phyloP scores from a whole-genome alignment of 1,140 invertebrate genomes.

The Manduca sexta region DNA sequence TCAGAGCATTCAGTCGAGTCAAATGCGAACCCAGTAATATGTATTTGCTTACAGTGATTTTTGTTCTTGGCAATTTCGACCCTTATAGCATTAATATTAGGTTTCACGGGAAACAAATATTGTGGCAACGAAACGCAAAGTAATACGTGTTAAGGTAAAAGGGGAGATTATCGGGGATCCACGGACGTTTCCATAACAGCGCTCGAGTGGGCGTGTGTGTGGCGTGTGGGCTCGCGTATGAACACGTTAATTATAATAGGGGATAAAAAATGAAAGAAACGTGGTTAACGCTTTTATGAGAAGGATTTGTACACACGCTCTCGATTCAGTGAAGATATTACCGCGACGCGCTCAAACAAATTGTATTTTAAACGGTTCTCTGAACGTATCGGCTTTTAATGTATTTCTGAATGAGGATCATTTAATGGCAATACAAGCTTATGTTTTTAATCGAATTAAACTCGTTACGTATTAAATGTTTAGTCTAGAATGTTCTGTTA shows the following conservation, averaged over 20 bases:
- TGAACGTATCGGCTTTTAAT: no score
- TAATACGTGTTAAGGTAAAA: slow-evolving; percentile 13
- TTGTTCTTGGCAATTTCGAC: slow-evolving; percentile 7
- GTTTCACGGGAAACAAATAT: not conserved
- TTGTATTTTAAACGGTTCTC: no score
- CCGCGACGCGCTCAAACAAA: no score
- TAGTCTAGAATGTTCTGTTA: no score
- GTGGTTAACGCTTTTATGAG: no score
- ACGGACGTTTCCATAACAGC: slow-evolving; percentile 17
- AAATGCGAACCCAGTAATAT: slow-evolving; percentile 9
- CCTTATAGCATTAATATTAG: slow-evolving; percentile 6
- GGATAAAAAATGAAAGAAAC: no score
- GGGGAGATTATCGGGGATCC: slow-evolving; percentile 15
- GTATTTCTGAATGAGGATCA: no score
- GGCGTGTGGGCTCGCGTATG: not conserved
- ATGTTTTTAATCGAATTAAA: no score
- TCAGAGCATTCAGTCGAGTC: slow-evolving; percentile 18
- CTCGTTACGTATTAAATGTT: no score
- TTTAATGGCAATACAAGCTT: no score
- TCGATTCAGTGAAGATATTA: no score
- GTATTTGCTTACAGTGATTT: slow-evolving; percentile 9
- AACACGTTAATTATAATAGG: not conserved
- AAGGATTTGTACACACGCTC: no score
- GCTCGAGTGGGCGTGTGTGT: slow-evolving; percentile 7
- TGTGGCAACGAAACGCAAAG: not conserved